Percentiles rank a stretch among this genome's conserved stretches.
Conservation (phyloP, 35 echinoderm and acorn worm species). For the Ophioderma brevispina region DNA sequence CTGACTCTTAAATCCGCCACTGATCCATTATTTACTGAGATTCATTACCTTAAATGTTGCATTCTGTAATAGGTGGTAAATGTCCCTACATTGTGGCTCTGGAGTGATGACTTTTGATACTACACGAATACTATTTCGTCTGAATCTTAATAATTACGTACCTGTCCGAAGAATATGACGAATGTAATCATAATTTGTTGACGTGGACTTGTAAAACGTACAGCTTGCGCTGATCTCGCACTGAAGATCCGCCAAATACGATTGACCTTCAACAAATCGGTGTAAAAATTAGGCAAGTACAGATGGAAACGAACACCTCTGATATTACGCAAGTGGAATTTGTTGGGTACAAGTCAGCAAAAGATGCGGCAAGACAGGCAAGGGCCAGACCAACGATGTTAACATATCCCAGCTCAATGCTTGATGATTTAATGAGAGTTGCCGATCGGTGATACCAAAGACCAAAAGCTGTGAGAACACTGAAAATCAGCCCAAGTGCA, state of each 20-base stretch:
- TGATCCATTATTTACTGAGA: too few species aligned
- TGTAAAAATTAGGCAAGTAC: constrained; percentile 8
- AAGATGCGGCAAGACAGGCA: neutral
- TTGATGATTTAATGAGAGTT: constrained; percentile 36
- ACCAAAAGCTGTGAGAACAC: neutral
- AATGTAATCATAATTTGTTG: too few species aligned
- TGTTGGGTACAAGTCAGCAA: neutral
- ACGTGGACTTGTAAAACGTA: too few species aligned
- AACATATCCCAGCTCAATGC: constrained; percentile 37
- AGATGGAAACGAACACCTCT: neutral
- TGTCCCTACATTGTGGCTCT: too few species aligned
- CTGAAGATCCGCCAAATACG: constrained; percentile 60
- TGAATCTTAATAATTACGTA: too few species aligned
- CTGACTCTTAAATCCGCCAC: too few species aligned
- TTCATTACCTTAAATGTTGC: too few species aligned
- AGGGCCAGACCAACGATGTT: constrained; percentile 16
- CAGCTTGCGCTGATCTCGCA: neutral
- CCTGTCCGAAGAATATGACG: too few species aligned
- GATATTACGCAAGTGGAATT: neutral
- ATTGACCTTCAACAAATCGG: constrained; percentile 16
- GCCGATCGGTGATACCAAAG: constrained; percentile 17
- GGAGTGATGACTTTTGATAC: too few species aligned
- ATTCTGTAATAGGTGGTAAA: too few species aligned
- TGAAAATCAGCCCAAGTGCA: neutral
- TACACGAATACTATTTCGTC: too few species aligned